Percentiles rank a stretch among this genome's conserved stretches.
Conservation (phyloP, 2,888 invertebrate species). For the Caenorhabditis sp. region DNA sequence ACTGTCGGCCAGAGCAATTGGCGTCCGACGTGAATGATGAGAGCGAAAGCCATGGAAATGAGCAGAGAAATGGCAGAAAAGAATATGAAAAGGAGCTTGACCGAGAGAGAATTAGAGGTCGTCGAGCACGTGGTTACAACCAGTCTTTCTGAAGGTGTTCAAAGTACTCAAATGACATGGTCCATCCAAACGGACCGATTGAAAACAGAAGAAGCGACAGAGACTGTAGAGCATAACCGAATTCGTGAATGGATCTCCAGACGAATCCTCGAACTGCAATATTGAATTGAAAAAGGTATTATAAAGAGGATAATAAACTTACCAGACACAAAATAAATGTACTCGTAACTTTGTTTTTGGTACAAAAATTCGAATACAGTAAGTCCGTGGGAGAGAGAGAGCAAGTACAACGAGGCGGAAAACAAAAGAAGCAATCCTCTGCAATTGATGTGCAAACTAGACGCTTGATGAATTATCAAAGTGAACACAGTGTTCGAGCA, state of each 20-base stretch:
- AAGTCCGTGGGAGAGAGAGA: conserved; percentile 26
- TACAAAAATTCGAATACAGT: conserved; percentile 43
- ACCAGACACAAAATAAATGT: conserved; percentile 26
- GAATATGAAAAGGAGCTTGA: neutral
- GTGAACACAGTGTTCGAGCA: conserved; percentile 20
- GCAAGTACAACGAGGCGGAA: conserved; percentile 21
- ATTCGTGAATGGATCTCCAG: conserved; percentile 28
- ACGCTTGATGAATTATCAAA: conserved; percentile 15
- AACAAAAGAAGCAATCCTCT: conserved; percentile 24
- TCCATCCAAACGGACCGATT: conserved; percentile 5
- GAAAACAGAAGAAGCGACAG: conserved; percentile 22
- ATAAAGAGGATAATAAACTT: no score
- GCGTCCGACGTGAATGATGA: conserved; percentile 5
- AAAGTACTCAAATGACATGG: neutral
- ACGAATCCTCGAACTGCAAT: conserved; percentile 9
- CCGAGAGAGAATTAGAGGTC: neutral
- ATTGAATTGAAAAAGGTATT: no score
- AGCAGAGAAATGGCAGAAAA: neutral
- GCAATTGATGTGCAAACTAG: conserved; percentile 37
- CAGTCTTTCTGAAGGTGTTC: conserved; percentile 17
- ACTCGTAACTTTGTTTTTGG: conserved; percentile 15
- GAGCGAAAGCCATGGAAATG: conserved; percentile 8
- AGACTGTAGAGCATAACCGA: conserved; percentile 29
- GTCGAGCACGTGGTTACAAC: conserved; percentile 13
- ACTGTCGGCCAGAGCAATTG: conserved; percentile 24